These are phyloP conservation scores for Rhodeus uyekii DNA, from an alignment of 2,797 vertebrate genomes.

Conservation along the genomic window DNA sequence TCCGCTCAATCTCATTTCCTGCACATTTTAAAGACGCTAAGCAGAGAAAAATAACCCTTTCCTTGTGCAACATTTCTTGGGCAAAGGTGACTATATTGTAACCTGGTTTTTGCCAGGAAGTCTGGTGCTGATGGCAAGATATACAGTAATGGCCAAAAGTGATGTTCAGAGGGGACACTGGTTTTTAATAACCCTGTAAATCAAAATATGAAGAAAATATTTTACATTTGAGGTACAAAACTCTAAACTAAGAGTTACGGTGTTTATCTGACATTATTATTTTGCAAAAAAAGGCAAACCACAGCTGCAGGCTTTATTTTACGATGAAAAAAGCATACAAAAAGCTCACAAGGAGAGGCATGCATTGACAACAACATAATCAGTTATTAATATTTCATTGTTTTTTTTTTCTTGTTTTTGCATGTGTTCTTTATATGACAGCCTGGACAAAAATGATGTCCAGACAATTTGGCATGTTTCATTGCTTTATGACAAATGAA, in stretches of 20 bases:
- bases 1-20: conserved; percentile 65
- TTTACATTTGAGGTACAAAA: neutral
- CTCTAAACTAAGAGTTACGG: neutral
- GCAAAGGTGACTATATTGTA: conserved; percentile 63
- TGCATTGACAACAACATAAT: no score
- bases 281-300: neutral
- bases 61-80: conserved; percentile 61
- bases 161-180: neutral
- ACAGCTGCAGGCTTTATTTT: no score
- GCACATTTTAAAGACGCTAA: conserved; percentile 57
- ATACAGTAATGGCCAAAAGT: neutral
- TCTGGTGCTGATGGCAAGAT: neutral
- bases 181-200: neutral
- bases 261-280: neutral
- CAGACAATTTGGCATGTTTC: no score
- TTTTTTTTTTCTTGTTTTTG: no score
- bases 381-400: no score
- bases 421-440: no score
- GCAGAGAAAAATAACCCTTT: conserved; percentile 65
- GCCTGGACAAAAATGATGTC: no score
- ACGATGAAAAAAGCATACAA: no score
- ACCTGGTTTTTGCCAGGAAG: neutral
- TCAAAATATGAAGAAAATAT: neutral
- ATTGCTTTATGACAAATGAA: no score
- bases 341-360: no score